These are phyloP conservation scores for Caenorhabditis sp. DNA, from an alignment of 2,888 invertebrate species.

Conservation along the genomic window DNA sequence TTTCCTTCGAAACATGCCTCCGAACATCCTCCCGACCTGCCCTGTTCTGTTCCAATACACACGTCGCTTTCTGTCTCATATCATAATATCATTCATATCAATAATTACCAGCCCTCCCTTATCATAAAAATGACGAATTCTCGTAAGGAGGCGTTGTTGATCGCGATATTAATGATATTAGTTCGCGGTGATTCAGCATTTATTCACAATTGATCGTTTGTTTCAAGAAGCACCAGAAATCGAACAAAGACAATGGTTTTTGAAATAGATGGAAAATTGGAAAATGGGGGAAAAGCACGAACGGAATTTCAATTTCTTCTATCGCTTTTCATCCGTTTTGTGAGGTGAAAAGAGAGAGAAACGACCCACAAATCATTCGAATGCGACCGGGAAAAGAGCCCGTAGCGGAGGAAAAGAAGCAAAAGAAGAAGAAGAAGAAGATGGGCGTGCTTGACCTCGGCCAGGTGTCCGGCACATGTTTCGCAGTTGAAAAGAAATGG, in stretches of 20 bases:
- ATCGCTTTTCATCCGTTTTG: neutral
- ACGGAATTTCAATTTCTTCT: neutral
- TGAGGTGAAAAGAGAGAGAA: neutral
- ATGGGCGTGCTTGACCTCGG: neutral
- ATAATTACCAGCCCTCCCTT: slow-evolving; percentile 11
- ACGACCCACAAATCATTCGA: slow-evolving; percentile 20
- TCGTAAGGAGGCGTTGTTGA: neutral
- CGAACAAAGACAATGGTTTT: neutral
- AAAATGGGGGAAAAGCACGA: neutral
- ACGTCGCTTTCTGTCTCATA: slow-evolving; percentile 12
- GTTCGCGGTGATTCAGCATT: neutral
- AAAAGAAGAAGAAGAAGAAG: too few species aligned
- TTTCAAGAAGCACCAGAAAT: neutral
- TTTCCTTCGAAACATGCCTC: slow-evolving; percentile 3
- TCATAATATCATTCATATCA: neutral
- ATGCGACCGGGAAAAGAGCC: neutral
- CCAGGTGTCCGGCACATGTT: slow-evolving; percentile 52
- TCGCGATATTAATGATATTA: neutral
- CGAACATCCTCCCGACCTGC: neutral
- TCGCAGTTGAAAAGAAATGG: too few species aligned
- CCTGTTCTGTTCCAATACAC: neutral
- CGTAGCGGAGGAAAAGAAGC: neutral
- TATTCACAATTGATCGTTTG: neutral
- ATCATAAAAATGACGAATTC: slow-evolving; percentile 37
- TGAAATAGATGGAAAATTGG: neutral